These are phyloP conservation scores for Siniperca undulata DNA, from an alignment of 2,797 vertebrate species.

Conservation along the genomic window DNA sequence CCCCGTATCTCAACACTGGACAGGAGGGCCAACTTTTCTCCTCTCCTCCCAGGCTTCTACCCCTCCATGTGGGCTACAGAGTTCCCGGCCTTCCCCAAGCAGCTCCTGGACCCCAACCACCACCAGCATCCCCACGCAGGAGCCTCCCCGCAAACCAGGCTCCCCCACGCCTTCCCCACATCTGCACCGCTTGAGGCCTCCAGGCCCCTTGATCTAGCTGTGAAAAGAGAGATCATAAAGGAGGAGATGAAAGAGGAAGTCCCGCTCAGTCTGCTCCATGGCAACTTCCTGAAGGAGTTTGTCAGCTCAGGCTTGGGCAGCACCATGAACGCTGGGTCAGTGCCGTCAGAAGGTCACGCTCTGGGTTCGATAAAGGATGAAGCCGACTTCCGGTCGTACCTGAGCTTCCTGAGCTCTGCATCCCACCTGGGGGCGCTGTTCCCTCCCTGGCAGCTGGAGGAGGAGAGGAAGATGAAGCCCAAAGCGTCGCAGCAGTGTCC, in stretches of 20 bases:
- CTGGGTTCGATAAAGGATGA: slow-evolving; percentile 94
- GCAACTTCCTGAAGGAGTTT: slow-evolving; percentile 94
- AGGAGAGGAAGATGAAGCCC: slow-evolving; percentile 98
- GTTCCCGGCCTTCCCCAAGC: slow-evolving; percentile 90
- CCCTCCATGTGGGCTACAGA: slow-evolving; percentile 94
- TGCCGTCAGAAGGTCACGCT: slow-evolving; percentile 74
- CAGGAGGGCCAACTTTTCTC: slow-evolving; percentile 89
- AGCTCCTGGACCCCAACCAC: slow-evolving; percentile 85
- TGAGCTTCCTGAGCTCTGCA: slow-evolving; percentile 94
- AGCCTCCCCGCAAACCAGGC: slow-evolving; percentile 60
- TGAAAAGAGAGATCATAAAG: slow-evolving; percentile 96
- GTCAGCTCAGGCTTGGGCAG: slow-evolving; percentile 84
- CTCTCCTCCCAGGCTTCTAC: slow-evolving; percentile 93
- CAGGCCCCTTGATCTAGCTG: slow-evolving; percentile 92
- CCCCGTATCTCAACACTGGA: slow-evolving; percentile 91
- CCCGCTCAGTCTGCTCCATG: slow-evolving; percentile 87
- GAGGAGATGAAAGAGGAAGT: slow-evolving; percentile 95
- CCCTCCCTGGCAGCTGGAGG: slow-evolving; percentile 96
- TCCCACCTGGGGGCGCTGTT: slow-evolving; percentile 94
- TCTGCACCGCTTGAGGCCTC: slow-evolving; percentile 80
- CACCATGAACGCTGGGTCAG: slow-evolving; percentile 64
- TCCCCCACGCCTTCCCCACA: slow-evolving; percentile 59
- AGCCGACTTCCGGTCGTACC: slow-evolving; percentile 93
- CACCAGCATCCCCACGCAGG: slow-evolving; percentile 67
- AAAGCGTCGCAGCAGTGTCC: slow-evolving; percentile 99